Percentiles rank a stretch among this genome's conserved stretches.
These are phyloP conservation scores for Meloidogyne hapla DNA, from an alignment of 1,140 invertebrate genomes.

Conservation along the genomic window DNA sequence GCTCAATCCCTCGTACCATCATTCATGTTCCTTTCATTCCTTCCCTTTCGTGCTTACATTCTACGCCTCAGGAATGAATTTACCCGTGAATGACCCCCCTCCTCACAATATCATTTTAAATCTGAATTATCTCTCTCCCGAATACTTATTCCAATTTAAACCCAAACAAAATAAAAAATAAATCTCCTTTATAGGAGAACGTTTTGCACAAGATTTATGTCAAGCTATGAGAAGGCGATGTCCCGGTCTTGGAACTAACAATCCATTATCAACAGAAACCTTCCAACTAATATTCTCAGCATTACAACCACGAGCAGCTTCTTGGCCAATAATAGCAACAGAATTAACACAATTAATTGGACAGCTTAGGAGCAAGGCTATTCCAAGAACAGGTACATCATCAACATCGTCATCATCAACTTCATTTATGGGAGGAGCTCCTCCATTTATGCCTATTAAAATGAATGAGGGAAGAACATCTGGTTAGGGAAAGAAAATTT, in stretches of 20 bases:
- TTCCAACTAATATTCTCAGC: conserved; percentile 47
- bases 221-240: conserved; percentile 41
- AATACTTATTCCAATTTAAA: neutral
- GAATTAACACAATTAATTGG: conserved; percentile 37
- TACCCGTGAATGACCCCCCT: too few species aligned
- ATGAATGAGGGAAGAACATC: neutral
- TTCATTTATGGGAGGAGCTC: neutral
- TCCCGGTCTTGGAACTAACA: conserved; percentile 29
- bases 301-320: conserved; percentile 32
- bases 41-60: too few species aligned
- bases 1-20: too few species aligned
- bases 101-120: neutral
- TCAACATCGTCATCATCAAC: neutral
- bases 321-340: conserved; percentile 32
- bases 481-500: neutral
- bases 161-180: neutral
- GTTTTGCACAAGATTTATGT: conserved; percentile 49
- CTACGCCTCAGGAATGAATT: too few species aligned
- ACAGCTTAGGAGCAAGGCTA: conserved; percentile 28
- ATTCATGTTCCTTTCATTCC: too few species aligned
- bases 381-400: neutral
- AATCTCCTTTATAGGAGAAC: conserved; percentile 32
- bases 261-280: conserved; percentile 38
- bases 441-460: conserved; percentile 16
- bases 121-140: neutral